Conservation (phyloP, 2,888 invertebrate species). For the Drosophila pseudotalamancana region DNA sequence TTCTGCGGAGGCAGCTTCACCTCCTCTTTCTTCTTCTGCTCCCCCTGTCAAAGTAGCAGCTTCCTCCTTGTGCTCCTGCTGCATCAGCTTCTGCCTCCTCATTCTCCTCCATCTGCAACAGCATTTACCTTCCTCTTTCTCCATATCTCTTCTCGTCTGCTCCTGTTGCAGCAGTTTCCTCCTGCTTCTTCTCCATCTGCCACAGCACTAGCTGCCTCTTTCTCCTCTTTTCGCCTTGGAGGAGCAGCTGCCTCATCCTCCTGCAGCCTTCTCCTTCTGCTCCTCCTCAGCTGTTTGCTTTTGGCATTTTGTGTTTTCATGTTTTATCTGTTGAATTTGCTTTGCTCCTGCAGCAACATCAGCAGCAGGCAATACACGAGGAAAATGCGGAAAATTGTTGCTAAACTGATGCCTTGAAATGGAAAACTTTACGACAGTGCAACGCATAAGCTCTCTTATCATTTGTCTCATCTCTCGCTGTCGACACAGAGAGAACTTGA, state of each 20-base stretch:
- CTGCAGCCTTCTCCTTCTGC: not conserved
- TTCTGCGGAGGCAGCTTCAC: not conserved
- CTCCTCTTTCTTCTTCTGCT: not conserved
- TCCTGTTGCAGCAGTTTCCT: not conserved
- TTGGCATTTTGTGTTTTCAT: constrained; percentile 60
- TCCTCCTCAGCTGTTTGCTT: constrained; percentile 22
- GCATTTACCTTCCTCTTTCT: no score
- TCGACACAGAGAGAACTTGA: constrained; percentile 32
- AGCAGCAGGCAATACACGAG: constrained; percentile 20
- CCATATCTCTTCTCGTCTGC: no score
- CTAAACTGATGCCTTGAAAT: constrained; percentile 68
- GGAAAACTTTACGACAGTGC: constrained; percentile 61
- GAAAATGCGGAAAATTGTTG: constrained; percentile 72
- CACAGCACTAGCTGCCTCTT: no score
- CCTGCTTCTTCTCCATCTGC: not conserved
- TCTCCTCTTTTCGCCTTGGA: not conserved
- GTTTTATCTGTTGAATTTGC: constrained; percentile 50
- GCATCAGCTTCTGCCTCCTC: no score
- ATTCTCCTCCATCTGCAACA: no score
- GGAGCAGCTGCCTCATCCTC: not conserved
- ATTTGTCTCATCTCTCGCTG: constrained; percentile 61
- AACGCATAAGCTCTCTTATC: constrained; percentile 68
- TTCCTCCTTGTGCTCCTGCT: no score
- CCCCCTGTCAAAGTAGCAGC: not conserved
- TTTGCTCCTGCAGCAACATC: constrained; percentile 45